Evolutionary conservation across 2,113 vertebrate species (phyloP).

Genomic region (Phodopus roborovskii): DNA sequence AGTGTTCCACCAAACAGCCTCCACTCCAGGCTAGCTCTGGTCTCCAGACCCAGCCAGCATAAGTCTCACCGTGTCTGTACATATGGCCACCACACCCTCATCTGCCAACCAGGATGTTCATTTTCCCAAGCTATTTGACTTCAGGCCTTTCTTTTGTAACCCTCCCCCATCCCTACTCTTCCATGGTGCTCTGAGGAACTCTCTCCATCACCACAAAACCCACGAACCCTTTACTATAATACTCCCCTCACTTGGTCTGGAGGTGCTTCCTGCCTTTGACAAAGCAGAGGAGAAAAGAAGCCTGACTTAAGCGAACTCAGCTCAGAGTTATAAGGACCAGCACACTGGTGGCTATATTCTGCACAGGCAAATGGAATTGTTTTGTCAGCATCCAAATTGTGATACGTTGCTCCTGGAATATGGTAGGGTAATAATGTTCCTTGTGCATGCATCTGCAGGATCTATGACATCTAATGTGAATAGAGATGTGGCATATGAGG

Average conservation of each 20-base stretch:
- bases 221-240: neutral
- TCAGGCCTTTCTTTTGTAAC: neutral
- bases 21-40: neutral
- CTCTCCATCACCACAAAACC: neutral
- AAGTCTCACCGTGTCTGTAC: neutral
- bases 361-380: slow-evolving; percentile 57
- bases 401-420: neutral
- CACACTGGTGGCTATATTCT: slow-evolving; percentile 30
- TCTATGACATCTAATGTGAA: slow-evolving; percentile 8
- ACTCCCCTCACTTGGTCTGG: slow-evolving; percentile 15
- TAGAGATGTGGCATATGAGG: slow-evolving; percentile 19
- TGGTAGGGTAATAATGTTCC: neutral
- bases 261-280: slow-evolving; percentile 53
- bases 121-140: neutral
- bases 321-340: slow-evolving; percentile 59
- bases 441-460: slow-evolving; percentile 21
- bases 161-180: too few relatives aligned
- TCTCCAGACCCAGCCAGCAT: neutral
- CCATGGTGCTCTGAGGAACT: neutral
- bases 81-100: neutral
- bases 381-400: slow-evolving; percentile 37
- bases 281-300: slow-evolving; percentile 26
- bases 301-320: slow-evolving; percentile 47
- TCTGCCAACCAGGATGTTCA: neutral
- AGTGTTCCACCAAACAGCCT: neutral